These are phyloP conservation scores for Caenorhabditis becei DNA, from an alignment of 2,888 invertebrate species.

Conservation along the genomic window DNA sequence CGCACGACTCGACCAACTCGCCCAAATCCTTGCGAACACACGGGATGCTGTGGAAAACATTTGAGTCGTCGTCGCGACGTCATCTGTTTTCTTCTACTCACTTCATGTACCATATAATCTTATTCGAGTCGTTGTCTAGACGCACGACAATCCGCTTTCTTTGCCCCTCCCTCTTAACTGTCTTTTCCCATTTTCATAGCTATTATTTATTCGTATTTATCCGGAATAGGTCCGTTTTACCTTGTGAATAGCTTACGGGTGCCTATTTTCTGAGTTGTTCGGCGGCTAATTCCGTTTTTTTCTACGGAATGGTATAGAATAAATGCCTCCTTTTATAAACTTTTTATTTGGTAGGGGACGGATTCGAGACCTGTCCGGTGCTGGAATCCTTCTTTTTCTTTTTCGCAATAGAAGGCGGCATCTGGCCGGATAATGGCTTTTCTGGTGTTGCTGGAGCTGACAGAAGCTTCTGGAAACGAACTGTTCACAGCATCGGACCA, in stretches of 20 bases:
- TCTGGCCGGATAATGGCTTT: constrained; percentile 30
- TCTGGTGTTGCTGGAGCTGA: constrained; percentile 10
- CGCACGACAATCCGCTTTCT: background rate
- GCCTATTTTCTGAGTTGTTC: constrained; percentile 21
- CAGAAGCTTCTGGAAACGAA: constrained; percentile 7
- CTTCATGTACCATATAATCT: constrained; percentile 50
- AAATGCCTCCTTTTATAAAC: constrained; percentile 15
- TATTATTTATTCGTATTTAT: constrained; percentile 42
- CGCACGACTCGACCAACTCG: constrained; percentile 41
- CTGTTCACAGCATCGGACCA: background rate
- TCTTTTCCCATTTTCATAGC: background rate
- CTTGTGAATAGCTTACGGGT: constrained; percentile 58
- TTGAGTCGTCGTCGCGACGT: background rate
- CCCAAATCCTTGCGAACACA: constrained; percentile 39
- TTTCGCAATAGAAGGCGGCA: constrained; percentile 5
- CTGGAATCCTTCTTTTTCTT: constrained; percentile 27
- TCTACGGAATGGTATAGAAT: background rate
- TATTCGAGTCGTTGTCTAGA: background rate
- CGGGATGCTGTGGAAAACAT: constrained; percentile 49
- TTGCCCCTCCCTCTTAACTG: background rate
- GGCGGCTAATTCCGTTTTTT: background rate
- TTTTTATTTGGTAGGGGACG: constrained; percentile 2
- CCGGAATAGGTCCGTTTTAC: constrained; percentile 30
- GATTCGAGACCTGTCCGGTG: constrained; percentile 11
- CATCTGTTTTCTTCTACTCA: constrained; percentile 30